Evolutionary conservation across 2,113 vertebrate species (phyloP), one percentile per base, ranked within the genome.

Genomic region (Poeciliopsis turrubarensis): DNA sequence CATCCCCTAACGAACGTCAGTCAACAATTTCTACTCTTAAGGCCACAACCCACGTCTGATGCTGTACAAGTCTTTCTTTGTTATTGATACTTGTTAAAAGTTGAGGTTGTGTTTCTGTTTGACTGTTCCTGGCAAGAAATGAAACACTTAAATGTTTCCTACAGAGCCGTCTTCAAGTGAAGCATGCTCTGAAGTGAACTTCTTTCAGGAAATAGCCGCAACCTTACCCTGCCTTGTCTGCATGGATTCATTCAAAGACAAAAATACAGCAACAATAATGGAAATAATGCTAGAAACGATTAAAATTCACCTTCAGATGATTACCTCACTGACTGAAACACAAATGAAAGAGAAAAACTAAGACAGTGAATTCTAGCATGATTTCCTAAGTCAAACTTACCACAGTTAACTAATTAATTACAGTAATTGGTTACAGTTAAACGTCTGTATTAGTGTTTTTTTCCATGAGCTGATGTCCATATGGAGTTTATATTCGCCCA

Each of bases 161-260:
- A 39, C 69, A 62, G 26, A 2, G 26, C 4, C 19, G 44, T 63
- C 68, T 51, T 61, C 25, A 34, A 39, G 47, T 68, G 39, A 3
- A 2, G n/a, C 65, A 31, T 62, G 54, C 62, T 11, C 65, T 32
- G 44, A 22, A 5, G n/a, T 72, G 26, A 22, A 12, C n/a, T 32
- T 19, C 60, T 79, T 71, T 60, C 65, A 72, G 66, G 79, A 85
- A 85, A 67, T 60, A 63, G 14, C 61, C 62, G 32, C 51, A 73
- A 10, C 70, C 51, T 65, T 19, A 44, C 17, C 60, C 60, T 75
- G 27, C 0, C 5, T 61, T 29, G 5, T 25, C 65, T 72, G 57
- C 30, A 17, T 3, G 1, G 9, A 11, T 73, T 39, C 37, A 63
- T 73, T 63, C 31, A 25, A 19, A 63, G 39, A 62, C 30, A 3